Conservation (phyloP, 92 coral and sea anemone species). For the Heliopora coerulea region DNA sequence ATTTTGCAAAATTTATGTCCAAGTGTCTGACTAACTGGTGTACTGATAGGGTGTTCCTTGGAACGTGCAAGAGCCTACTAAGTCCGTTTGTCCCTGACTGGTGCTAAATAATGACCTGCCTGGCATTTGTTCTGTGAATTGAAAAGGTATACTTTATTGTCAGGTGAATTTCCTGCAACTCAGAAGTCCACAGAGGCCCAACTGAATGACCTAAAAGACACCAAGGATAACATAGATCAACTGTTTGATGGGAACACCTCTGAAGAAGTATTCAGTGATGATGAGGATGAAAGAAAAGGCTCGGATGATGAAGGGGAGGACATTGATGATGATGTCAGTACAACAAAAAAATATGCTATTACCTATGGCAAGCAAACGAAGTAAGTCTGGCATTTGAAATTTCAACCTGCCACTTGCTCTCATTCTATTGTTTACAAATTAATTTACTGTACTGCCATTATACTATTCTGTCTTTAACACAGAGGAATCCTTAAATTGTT, state of each 20-base stretch:
- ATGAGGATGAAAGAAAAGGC: conserved; percentile 28
- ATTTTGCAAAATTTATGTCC: no score
- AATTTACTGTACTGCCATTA: no score
- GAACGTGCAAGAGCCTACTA: no score
- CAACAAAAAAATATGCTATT: conserved; percentile 60
- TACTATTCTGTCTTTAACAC: no score
- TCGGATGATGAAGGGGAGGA: conserved; percentile 52
- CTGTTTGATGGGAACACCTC: conserved; percentile 42
- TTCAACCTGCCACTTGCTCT: not conserved
- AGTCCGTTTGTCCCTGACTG: no score
- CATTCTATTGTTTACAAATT: not conserved
- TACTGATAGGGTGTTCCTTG: no score
- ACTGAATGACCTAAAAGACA: conserved; percentile 20
- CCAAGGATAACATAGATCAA: conserved; percentile 17
- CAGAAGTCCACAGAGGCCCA: conserved; percentile 12
- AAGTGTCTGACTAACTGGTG: no score
- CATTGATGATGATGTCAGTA: conserved; percentile 51
- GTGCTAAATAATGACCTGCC: no score
- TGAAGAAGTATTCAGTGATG: conserved; percentile 42
- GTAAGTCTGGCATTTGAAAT: not conserved
- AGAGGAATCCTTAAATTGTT: no score
- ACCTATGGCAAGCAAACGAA: conserved; percentile 52
- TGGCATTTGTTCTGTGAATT: no score
- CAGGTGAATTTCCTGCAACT: conserved; percentile 19
- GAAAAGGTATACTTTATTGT: no score